Percentiles rank a stretch among this genome's conserved stretches.
Conservation (phyloP, 1,140 invertebrate genomes). For the Macrostomum lignano region DNA sequence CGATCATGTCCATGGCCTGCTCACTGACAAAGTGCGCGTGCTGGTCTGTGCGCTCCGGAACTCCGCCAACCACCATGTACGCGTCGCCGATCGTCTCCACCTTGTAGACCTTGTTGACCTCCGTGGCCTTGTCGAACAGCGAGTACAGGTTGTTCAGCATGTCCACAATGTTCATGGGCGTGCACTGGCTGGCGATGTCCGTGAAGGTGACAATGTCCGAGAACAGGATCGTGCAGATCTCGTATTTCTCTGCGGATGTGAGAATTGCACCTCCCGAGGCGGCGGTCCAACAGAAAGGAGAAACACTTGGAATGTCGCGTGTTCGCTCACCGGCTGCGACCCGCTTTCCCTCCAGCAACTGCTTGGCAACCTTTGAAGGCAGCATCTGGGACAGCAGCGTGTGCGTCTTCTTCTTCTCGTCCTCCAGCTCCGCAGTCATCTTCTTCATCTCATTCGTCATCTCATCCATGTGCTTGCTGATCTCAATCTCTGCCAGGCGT, state of each 20-base stretch:
- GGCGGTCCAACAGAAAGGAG: slow-evolving; percentile 2
- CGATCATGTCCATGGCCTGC: slow-evolving; percentile 65
- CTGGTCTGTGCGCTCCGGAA: too few relatives aligned
- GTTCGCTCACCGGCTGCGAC: slow-evolving; percentile 21
- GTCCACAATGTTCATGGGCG: slow-evolving; percentile 26
- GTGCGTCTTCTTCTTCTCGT: slow-evolving; percentile 28
- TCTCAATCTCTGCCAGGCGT: slow-evolving; percentile 19
- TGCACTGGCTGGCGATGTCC: slow-evolving; percentile 26
- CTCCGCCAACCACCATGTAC: too few relatives aligned
- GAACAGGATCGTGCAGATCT: slow-evolving; percentile 26
- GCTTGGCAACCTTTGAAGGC: slow-evolving; percentile 25
- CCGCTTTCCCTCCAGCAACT: slow-evolving; percentile 17
- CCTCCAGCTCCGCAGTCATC: slow-evolving; percentile 19
- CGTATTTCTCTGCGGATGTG: slow-evolving; percentile 22
- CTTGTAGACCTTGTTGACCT: slow-evolving; percentile 16
- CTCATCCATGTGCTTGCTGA: slow-evolving; percentile 25
- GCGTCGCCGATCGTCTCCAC: too few relatives aligned
- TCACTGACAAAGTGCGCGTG: slow-evolving; percentile 68
- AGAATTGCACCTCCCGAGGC: slow-evolving; percentile 3
- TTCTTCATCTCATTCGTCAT: slow-evolving; percentile 25
- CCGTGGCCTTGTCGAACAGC: slow-evolving; percentile 19
- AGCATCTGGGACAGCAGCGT: too few relatives aligned
- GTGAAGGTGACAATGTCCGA: slow-evolving; percentile 31
- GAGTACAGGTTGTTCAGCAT: slow-evolving; percentile 28
- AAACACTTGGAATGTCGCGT: too few relatives aligned